These are phyloP conservation scores for Synaphobranchus kaupii DNA, from an alignment of 2,797 vertebrate species.

Conservation along the genomic window DNA sequence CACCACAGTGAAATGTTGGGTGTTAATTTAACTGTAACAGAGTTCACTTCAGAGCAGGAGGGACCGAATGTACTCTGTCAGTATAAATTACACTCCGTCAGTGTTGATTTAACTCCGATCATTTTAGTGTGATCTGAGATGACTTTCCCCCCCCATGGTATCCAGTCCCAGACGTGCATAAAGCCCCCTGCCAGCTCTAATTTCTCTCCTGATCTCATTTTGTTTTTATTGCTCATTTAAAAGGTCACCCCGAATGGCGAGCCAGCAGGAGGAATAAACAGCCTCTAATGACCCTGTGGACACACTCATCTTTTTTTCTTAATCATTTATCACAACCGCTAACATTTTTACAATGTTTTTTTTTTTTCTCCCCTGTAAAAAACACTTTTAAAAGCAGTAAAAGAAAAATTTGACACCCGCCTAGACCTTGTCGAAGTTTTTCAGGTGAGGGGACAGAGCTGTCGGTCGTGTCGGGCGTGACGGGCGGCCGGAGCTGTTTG, in stretches of 20 bases:
- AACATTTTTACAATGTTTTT: background rate
- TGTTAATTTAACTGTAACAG: too few relatives aligned
- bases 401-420: background rate
- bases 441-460: background rate
- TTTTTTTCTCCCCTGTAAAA: background rate
- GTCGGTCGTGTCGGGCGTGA: background rate
- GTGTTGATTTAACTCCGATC: background rate
- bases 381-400: background rate
- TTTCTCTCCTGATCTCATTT: background rate
- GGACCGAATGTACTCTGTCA: too few relatives aligned
- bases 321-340: background rate
- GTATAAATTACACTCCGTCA: too few relatives aligned
- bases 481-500: too few relatives aligned
- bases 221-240: conserved; percentile 3
- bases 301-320: background rate
- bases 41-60: too few relatives aligned
- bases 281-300: background rate
- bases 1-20: too few relatives aligned
- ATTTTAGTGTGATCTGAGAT: background rate
- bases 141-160: background rate
- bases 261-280: background rate
- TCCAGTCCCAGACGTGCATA: background rate
- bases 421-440: background rate
- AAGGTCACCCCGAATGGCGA: background rate
- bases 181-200: background rate